Evolutionary conservation across 1,140 invertebrate species (phyloP).

Genomic region (Oedothorax gibbosus): DNA sequence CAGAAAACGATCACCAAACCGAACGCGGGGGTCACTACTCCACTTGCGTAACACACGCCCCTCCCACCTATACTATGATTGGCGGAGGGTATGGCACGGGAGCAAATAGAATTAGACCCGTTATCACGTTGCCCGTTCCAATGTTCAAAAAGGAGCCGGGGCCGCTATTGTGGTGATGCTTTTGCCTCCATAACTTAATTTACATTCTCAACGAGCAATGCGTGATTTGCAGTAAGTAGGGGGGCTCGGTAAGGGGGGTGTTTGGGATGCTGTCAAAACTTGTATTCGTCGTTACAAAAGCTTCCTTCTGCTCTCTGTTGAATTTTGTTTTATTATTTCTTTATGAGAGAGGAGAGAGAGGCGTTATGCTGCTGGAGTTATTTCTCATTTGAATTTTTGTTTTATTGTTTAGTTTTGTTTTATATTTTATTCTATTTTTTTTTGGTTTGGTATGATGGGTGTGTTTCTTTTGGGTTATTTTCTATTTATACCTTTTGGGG

Average conservation of each 20-base stretch:
- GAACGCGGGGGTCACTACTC: conserved; percentile 49
- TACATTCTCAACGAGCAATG: conserved; percentile 59
- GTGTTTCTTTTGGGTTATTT: background rate
- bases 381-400: conserved; percentile 3
- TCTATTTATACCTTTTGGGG: too few species aligned
- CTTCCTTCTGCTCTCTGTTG: conserved; percentile 29
- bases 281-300: conserved; percentile 55
- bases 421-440: conserved; percentile 12
- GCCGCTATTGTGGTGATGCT: conserved; percentile 59
- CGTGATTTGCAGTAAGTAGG: conserved; percentile 55
- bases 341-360: conserved; percentile 22
- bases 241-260: conserved; percentile 25
- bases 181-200: conserved; percentile 60
- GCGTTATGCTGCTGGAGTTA: conserved; percentile 45
- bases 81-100: conserved; percentile 58
- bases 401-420: conserved; percentile 49
- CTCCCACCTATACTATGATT: conserved; percentile 44
- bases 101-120: conserved; percentile 60
- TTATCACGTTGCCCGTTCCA: conserved; percentile 48
- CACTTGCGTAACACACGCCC: conserved; percentile 59
- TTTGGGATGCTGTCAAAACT: conserved; percentile 59
- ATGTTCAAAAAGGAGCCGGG: conserved; percentile 6
- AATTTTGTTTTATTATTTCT: background rate
- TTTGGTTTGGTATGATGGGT: too few species aligned
- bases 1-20: conserved; percentile 32